Evolutionary conservation across 2,888 invertebrate genomes (phyloP).

Genomic region (Melikaiella ostensackeni): DNA sequence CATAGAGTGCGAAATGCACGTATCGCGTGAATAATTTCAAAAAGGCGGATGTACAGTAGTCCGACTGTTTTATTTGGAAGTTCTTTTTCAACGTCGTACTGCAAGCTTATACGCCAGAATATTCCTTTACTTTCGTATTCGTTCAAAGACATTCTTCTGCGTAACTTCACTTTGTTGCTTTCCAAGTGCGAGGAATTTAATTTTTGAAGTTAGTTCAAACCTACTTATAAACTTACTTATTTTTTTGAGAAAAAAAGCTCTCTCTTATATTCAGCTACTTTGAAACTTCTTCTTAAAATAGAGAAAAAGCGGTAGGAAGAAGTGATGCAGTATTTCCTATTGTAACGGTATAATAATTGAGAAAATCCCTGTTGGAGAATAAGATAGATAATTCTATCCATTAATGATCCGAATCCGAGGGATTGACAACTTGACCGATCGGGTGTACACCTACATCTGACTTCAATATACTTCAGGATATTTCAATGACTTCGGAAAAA

Average conservation of each 20-base stretch:
- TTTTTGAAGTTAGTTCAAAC: conserved; percentile 26
- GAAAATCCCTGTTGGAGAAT: neutral
- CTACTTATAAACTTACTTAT: conserved; percentile 12
- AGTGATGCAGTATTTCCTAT: conserved; percentile 13
- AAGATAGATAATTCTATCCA: neutral
- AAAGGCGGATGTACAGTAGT: conserved; percentile 7
- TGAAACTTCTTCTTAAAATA: neutral
- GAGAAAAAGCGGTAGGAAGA: conserved; percentile 7
- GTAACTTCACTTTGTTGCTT: conserved; percentile 15
- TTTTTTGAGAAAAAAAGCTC: conserved; percentile 4
- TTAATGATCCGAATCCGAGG: neutral
- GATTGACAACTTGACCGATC: no score
- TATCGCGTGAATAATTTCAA: conserved; percentile 20
- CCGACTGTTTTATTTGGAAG: conserved; percentile 16
- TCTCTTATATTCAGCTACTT: conserved; percentile 22
- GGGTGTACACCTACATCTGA: no score
- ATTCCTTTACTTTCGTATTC: conserved; percentile 15
- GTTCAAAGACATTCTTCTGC: conserved; percentile 20
- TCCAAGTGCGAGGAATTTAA: conserved; percentile 16
- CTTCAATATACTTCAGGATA: no score
- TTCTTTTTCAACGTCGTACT: conserved; percentile 9
- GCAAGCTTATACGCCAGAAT: conserved; percentile 8
- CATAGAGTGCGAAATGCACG: conserved; percentile 21
- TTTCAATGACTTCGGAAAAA: no score
- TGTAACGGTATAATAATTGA: conserved; percentile 2